Percentiles rank a stretch among this genome's conserved stretches.
These are phyloP conservation scores for Drosophila ogumai DNA, from an alignment of 1,140 invertebrate species.

Conservation along the genomic window DNA sequence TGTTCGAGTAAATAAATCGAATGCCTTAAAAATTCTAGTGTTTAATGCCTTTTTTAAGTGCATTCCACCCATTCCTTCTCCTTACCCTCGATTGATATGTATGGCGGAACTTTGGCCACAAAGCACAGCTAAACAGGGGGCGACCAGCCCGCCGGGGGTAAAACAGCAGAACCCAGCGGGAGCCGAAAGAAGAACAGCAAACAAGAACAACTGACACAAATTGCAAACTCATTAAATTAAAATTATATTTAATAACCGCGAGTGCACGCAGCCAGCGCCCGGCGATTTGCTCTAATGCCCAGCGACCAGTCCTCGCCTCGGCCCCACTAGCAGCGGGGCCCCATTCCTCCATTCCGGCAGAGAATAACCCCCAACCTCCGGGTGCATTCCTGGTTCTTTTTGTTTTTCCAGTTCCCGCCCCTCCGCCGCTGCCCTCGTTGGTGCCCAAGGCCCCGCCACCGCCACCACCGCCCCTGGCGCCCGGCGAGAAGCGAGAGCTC, in stretches of 20 bases:
- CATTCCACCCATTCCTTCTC: conserved; percentile 12
- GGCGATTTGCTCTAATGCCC: conserved; percentile 71
- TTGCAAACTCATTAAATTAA: conserved; percentile 84
- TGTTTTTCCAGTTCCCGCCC: conserved; percentile 72
- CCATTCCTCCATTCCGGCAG: not conserved
- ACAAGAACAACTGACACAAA: conserved; percentile 78
- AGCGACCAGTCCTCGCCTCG: conserved; percentile 64
- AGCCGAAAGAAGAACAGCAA: conserved; percentile 43
- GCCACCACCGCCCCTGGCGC: conserved; percentile 88
- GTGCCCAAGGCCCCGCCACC: conserved; percentile 87
- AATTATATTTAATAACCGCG: conserved; percentile 82
- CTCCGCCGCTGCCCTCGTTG: conserved; percentile 79
- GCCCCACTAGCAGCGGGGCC: conserved; percentile 19
- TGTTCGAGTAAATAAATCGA: not conserved
- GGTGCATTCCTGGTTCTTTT: conserved; percentile 15
- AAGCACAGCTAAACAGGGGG: conserved; percentile 19
- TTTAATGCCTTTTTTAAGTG: conserved; percentile 12
- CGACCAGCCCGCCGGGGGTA: not conserved
- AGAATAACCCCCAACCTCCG: conserved; percentile 14
- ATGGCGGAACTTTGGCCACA: conserved; percentile 64
- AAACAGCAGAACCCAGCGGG: conserved; percentile 7
- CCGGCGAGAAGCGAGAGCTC: conserved; percentile 85
- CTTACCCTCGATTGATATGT: conserved; percentile 70
- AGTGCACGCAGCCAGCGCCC: conserved; percentile 73
- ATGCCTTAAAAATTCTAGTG: not conserved